phyloP scores from a whole-genome alignment of 2,797 vertebrate genomes.

The Acipenser ruthenus region DNA sequence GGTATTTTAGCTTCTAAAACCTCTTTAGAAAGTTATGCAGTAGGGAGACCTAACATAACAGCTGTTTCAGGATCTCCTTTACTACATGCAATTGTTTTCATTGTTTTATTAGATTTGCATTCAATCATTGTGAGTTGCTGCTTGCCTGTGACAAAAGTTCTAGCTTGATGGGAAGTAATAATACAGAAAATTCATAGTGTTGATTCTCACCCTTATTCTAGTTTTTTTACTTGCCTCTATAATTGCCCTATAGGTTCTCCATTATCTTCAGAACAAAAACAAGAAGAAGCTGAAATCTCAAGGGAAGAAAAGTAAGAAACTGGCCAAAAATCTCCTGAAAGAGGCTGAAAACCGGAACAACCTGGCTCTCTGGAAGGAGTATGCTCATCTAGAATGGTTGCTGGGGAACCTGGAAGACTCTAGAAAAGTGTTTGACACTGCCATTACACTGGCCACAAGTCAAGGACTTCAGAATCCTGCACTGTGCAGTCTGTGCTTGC shows the following conservation, averaged over 20 bases:
- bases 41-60: no score
- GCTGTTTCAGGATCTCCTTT: no score
- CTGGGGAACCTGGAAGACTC: slow-evolving; percentile 81
- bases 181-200: no score
- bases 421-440: slow-evolving; percentile 81
- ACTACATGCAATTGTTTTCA: no score
- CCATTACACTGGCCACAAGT: slow-evolving; percentile 50
- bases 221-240: no score
- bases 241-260: slow-evolving; percentile 59
- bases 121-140: no score
- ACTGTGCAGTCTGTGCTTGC: slow-evolving; percentile 73
- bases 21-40: no score
- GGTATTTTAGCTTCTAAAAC: slow-evolving; percentile 47
- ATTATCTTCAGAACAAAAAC: slow-evolving; percentile 58
- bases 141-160: no score
- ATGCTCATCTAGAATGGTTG: slow-evolving; percentile 85
- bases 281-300: slow-evolving; percentile 78
- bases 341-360: slow-evolving; percentile 74
- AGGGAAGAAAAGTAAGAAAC: slow-evolving; percentile 80
- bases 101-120: no score
- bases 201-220: no score
- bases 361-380: slow-evolving; percentile 78
- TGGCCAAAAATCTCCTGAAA: slow-evolving; percentile 89
- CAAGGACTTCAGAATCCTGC: slow-evolving; percentile 51
- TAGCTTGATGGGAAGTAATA: no score